Conservation (phyloP, 1,140 invertebrate species). For the Bombus polaris region DNA sequence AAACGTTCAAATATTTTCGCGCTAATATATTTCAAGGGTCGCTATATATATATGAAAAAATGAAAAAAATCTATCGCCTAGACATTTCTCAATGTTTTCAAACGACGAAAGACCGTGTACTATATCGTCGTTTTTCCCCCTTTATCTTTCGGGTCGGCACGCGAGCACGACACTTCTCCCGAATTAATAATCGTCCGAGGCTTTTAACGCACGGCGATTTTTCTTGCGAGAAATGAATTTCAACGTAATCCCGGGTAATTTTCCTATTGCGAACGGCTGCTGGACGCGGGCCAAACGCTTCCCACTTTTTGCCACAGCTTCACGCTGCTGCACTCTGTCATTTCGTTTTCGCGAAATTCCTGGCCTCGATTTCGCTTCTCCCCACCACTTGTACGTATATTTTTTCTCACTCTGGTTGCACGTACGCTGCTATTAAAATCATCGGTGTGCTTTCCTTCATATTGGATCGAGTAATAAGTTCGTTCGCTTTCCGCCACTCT, state of each 20-base stretch:
- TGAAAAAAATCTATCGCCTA: not conserved
- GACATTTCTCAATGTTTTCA: not conserved
- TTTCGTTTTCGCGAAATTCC: conserved; percentile 19
- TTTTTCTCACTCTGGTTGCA: not conserved
- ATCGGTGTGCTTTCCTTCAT: too few relatives aligned
- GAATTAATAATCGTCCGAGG: conserved; percentile 47
- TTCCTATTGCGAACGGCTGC: conserved; percentile 32
- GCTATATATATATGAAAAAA: not conserved
- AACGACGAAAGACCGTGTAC: not conserved
- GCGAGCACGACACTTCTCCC: conserved; percentile 8
- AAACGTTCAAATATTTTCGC: not conserved
- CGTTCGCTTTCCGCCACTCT: too few relatives aligned
- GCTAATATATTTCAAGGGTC: not conserved
- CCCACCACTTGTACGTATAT: not conserved
- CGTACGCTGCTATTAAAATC: not conserved
- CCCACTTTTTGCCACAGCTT: not conserved
- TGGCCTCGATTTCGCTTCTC: not conserved
- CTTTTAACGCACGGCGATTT: conserved; percentile 33
- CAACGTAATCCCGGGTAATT: conserved; percentile 49
- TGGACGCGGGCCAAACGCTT: conserved; percentile 58
- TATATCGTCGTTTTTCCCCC: not conserved
- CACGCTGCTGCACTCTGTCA: conserved; percentile 3
- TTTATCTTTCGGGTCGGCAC: not conserved
- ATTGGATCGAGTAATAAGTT: too few relatives aligned
- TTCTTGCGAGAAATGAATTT: conserved; percentile 56